Base-by-base conservation (phyloP, 2,888 invertebrate genomes). In the Silvanus unidentatus region DNA sequence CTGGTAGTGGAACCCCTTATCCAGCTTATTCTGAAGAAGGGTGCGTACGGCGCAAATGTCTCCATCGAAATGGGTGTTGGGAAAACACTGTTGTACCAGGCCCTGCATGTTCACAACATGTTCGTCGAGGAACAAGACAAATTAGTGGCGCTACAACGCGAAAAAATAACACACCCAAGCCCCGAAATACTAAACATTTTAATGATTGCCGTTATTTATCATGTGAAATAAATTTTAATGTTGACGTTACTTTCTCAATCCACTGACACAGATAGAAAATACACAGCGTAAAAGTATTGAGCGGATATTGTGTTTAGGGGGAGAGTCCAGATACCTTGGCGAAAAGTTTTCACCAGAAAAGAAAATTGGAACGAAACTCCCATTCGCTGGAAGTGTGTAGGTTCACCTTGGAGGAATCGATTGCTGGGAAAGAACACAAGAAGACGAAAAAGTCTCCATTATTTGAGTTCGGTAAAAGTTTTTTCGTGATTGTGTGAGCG, bases 401-500 rank as follows among this genome's bases (percentile, higher is more conserved):
- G 46, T 52, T 50, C 52, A 57, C 55, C 54, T 54, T 49, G 47
- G 13, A 49, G 53, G 45, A 47, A 57, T 57, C 57, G 57, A 57
- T 55, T 45, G 44, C 34, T 22, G 32, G 16, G 32, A 38, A 47
- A 14, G 40, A 39, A 32, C 13, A 22, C 22, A 22, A 22, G 22
- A 22, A 22, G n/a, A 44, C 45, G 53, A 56, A 54, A 55, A 55
- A 55, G 49, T 59, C 43, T 54, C 57, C 58, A 61, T 61, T 61
- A 59, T 62, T 58, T 49, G 57, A 62, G 59, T 58, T 59, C 48
- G 54, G 53, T 45, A 54, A 62, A 61, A 55, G 49, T 66, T 66
- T 64, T 65, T 65, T 61, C 64, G 65, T 66, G 66, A 65, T 61
- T 64, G 58, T 64, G 58, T 50, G 54, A 60, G 55, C 55, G 60